Conservation (phyloP, 2,888 invertebrate genomes). For the Drosophila antonietae region DNA sequence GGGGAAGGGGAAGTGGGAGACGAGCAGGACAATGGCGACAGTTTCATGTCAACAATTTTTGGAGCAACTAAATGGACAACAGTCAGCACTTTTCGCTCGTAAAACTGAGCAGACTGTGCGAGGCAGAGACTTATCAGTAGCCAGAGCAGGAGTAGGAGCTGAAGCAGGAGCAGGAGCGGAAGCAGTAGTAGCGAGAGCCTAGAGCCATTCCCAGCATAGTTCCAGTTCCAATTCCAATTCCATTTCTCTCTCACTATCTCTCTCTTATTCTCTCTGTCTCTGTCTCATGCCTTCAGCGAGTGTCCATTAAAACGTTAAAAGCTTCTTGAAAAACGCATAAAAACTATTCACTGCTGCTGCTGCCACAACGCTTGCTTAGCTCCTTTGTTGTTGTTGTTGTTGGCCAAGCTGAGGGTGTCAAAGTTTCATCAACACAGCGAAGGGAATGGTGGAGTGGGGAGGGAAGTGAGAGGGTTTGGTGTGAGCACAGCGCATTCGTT, state of each 20-base stretch:
- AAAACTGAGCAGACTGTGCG: conserved; percentile 43
- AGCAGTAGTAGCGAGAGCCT: neutral
- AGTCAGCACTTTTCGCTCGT: conserved; percentile 77
- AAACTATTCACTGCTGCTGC: conserved; percentile 57
- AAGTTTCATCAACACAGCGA: neutral
- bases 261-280: neutral
- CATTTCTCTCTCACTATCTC: neutral
- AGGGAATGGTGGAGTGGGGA: too few species aligned
- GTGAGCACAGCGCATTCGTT: conserved; percentile 5
- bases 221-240: conserved; percentile 18
- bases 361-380: neutral
- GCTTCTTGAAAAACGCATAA: conserved; percentile 78
- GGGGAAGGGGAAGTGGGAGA: neutral
- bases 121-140: conserved; percentile 6
- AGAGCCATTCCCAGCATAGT: neutral
- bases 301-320: conserved; percentile 79
- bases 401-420: neutral
- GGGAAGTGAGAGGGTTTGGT: too few species aligned
- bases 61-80: conserved; percentile 66
- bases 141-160: neutral
- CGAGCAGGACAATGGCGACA: conserved; percentile 65
- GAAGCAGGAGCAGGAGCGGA: neutral
- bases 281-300: conserved; percentile 31
- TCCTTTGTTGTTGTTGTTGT: neutral
- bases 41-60: conserved; percentile 71